phyloP scores from a whole-genome alignment of 2,113 vertebrate species.

The Gobius niger region DNA sequence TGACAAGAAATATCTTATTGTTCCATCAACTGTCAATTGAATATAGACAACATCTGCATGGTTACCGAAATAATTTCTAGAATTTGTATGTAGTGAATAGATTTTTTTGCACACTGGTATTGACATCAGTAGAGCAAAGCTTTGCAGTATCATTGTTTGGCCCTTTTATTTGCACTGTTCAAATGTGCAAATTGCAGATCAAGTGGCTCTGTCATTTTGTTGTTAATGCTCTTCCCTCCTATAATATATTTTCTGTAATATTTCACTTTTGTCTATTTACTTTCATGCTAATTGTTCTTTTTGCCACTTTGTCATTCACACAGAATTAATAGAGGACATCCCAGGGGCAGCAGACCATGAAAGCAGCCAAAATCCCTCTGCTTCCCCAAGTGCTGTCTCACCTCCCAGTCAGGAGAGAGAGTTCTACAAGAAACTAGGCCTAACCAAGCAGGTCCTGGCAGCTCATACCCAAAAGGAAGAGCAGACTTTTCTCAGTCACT shows the following conservation, averaged over 20 bases:
- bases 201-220: not conserved
- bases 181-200: not conserved
- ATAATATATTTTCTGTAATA: not conserved
- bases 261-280: not conserved
- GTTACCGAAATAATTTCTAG: not conserved
- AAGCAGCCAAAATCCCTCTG: constrained; percentile 45
- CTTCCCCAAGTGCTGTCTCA: constrained; percentile 50
- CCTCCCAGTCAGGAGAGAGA: constrained; percentile 82
- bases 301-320: constrained; percentile 9
- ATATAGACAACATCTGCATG: not conserved
- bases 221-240: not conserved
- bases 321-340: constrained; percentile 87
- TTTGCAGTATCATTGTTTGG: not conserved
- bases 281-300: not conserved
- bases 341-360: constrained; percentile 76
- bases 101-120: not conserved
- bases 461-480: constrained; percentile 95
- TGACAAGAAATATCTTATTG: not conserved
- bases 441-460: constrained; percentile 93
- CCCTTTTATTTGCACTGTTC: not conserved
- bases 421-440: constrained; percentile 84
- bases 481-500: constrained; percentile 86
- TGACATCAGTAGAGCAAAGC: not conserved
- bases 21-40: not conserved
- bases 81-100: not conserved